Conservation (phyloP, 2,113 vertebrate species). For the Ictalurus furcatus region DNA sequence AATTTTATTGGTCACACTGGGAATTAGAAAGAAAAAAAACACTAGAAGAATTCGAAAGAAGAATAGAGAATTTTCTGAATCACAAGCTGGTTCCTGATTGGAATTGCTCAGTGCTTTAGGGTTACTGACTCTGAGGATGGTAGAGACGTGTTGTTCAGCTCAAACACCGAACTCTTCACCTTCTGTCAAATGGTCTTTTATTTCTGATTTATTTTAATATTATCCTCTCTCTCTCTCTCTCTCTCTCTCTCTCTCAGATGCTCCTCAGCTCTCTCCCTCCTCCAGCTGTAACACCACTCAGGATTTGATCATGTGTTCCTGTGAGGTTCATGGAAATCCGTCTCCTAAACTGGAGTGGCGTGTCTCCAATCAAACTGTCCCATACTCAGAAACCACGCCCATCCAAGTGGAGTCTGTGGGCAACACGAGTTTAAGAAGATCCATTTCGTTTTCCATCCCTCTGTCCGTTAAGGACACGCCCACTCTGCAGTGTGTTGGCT, state of each 20-base stretch:
- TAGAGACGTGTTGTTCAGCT: not conserved
- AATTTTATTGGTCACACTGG: too few species aligned
- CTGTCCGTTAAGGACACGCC: slow-evolving; percentile 8
- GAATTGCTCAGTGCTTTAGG: not conserved
- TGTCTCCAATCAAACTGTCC: too few species aligned
- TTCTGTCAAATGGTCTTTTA: too few species aligned
- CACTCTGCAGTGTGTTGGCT: too few species aligned
- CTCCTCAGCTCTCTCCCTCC: not conserved
- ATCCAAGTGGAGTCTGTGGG: too few species aligned
- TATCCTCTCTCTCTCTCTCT: not conserved
- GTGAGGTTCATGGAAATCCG: slow-evolving; percentile 68
- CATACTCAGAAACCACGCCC: too few species aligned
- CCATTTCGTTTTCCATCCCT: slow-evolving; percentile 30
- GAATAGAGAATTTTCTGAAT: too few species aligned
- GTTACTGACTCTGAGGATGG: not conserved
- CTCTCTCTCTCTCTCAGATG: slow-evolving; percentile 13
- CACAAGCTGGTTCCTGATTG: not conserved
- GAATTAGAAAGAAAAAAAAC: too few species aligned
- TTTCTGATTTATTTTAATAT: too few species aligned
- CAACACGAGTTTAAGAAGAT: too few species aligned
- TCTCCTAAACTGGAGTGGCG: slow-evolving; percentile 58
- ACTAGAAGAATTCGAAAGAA: too few species aligned
- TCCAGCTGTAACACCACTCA: not conserved
- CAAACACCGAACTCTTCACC: too few species aligned
- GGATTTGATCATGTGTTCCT: slow-evolving; percentile 34